Evolutionary conservation across 1,140 invertebrate species (phyloP).

Genomic region (Drosophila sp.): DNA sequence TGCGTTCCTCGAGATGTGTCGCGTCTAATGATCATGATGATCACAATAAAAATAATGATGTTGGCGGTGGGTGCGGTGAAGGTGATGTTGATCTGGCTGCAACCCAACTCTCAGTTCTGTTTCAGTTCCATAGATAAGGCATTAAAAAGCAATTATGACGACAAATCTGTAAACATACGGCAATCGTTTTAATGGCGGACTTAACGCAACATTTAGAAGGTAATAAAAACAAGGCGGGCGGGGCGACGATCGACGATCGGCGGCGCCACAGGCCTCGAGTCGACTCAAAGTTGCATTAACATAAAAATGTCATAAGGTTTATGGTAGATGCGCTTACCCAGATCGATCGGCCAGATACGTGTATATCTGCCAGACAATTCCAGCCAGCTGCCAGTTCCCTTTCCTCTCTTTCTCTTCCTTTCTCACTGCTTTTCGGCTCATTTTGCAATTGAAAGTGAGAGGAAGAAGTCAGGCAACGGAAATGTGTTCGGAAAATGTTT

Average conservation of each 20-base stretch:
- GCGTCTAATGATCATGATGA: conserved; percentile 55
- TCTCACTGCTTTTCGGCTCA: conserved; percentile 7
- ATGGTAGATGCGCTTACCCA: conserved; percentile 68
- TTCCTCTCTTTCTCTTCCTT: neutral
- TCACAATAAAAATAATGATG: conserved; percentile 4
- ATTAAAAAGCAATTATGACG: conserved; percentile 84
- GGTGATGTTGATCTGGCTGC: conserved; percentile 7
- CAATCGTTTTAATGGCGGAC: conserved; percentile 79
- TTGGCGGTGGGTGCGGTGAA: neutral
- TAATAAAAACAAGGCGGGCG: conserved; percentile 75
- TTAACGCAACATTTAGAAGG: conserved; percentile 83
- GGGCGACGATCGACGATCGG: conserved; percentile 6
- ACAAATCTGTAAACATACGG: conserved; percentile 84
- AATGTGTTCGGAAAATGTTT: conserved; percentile 33
- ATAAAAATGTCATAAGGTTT: conserved; percentile 84
- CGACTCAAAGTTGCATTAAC: conserved; percentile 75
- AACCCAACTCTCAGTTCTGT: conserved; percentile 35
- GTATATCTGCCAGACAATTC: conserved; percentile 2
- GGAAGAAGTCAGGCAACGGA: conserved; percentile 5
- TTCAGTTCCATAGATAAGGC: conserved; percentile 72
- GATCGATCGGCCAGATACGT: conserved; percentile 60
- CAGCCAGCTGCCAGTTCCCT: conserved; percentile 43
- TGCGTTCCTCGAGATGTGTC: conserved; percentile 23
- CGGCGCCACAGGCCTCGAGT: conserved; percentile 40
- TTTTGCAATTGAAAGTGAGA: conserved; percentile 69